Percentiles rank a stretch among this genome's conserved stretches.
phyloP scores from a whole-genome alignment of 2,888 invertebrate genomes.

The Scaptomyza parva region DNA sequence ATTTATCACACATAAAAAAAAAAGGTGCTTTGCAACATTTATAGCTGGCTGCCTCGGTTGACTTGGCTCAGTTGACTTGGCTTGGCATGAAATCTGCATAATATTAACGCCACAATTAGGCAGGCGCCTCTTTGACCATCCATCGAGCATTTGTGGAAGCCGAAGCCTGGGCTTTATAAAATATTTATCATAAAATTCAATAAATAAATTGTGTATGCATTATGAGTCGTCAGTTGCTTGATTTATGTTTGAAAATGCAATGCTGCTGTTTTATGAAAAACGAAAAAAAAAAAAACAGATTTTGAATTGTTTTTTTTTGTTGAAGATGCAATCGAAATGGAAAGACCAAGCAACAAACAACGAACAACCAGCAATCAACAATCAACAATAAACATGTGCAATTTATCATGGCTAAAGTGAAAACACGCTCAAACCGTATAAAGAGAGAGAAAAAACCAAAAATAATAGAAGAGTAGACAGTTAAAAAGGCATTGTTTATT shows the following conservation, averaged over 20 bases:
- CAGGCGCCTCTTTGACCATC: conserved; percentile 50
- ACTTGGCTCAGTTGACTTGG: no score
- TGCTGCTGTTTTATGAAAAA: conserved; percentile 28
- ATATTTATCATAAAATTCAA: conserved; percentile 60
- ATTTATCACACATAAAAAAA: conserved; percentile 66
- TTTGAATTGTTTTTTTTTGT: background rate
- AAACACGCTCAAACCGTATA: conserved; percentile 54
- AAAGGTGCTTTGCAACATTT: conserved; percentile 66
- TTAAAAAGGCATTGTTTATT: conserved; percentile 65
- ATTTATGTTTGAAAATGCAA: conserved; percentile 70
- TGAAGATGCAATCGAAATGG: conserved; percentile 62
- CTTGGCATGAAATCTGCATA: conserved; percentile 73
- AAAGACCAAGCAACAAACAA: conserved; percentile 40
- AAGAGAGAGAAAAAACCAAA: background rate
- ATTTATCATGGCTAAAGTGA: conserved; percentile 73
- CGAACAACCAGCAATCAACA: conserved; percentile 19
- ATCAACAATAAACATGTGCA: conserved; percentile 56
- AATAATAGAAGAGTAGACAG: conserved; percentile 25
- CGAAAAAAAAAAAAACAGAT: no score
- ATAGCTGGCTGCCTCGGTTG: conserved; percentile 31
- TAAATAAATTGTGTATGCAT: conserved; percentile 62
- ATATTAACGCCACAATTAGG: conserved; percentile 64
- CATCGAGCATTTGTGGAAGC: conserved; percentile 27
- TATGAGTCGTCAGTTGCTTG: conserved; percentile 67
- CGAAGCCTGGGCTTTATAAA: conserved; percentile 17